A percentile compares a stretch with the other conserved stretches of the same genome.
Conservation (phyloP, 2,113 vertebrate species). For the Sialia sialis region DNA sequence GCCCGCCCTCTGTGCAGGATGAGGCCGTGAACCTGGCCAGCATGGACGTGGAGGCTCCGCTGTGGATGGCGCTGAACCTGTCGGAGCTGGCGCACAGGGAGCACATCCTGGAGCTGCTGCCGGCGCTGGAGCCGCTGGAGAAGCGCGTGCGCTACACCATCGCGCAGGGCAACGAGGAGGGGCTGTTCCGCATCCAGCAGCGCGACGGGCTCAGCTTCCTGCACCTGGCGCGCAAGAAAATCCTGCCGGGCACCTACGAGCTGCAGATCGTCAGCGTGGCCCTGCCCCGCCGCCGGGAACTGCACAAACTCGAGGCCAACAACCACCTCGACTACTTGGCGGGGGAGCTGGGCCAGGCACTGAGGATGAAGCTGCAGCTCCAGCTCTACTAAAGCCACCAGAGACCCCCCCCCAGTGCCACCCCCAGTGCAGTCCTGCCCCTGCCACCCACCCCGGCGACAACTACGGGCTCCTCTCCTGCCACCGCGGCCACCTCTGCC, state of each 20-base stretch:
- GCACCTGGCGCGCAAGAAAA: slow-evolving; percentile 75
- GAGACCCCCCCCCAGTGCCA: background rate
- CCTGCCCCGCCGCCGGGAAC: slow-evolving; percentile 74
- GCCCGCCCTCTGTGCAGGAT: slow-evolving; percentile 3
- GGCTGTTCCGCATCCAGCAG: slow-evolving; percentile 85
- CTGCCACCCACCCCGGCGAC: background rate
- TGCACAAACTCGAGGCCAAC: slow-evolving; percentile 77
- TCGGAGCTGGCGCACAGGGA: slow-evolving; percentile 76
- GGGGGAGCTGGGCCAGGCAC: slow-evolving; percentile 80
- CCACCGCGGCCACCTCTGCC: background rate
- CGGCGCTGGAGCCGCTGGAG: slow-evolving; percentile 82
- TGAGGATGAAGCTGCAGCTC: slow-evolving; percentile 87
- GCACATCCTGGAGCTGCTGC: slow-evolving; percentile 85
- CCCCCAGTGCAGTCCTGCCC: background rate
- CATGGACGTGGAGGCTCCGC: slow-evolving; percentile 80
- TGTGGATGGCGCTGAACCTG: slow-evolving; percentile 82
- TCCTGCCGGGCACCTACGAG: slow-evolving; percentile 77
- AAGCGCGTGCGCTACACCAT: slow-evolving; percentile 83
- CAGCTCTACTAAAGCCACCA: slow-evolving; percentile 80
- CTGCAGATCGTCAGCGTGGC: slow-evolving; percentile 85
- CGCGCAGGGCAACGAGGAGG: slow-evolving; percentile 76
- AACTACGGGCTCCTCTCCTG: slow-evolving; percentile 26
- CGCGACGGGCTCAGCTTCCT: slow-evolving; percentile 83
- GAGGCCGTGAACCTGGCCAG: slow-evolving; percentile 81
- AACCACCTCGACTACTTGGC: slow-evolving; percentile 85